Evolutionary conservation across 1,140 invertebrate genomes (phyloP).

Genomic region (Leptopilina boulardi): DNA sequence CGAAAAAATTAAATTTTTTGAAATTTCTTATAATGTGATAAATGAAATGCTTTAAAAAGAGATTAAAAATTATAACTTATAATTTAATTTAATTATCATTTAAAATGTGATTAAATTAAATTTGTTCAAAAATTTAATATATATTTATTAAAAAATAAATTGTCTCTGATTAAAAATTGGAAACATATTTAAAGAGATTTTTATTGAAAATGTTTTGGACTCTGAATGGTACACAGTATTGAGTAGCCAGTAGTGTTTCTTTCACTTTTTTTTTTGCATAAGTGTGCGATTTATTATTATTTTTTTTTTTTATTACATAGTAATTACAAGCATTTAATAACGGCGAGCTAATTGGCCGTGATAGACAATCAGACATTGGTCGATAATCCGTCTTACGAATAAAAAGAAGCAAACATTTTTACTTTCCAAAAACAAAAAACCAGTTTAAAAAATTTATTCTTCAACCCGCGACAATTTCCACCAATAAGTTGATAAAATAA

Average conservation of each 20-base stretch:
- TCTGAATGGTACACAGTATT: conserved; percentile 7
- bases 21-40: too few relatives aligned
- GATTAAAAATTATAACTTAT: too few relatives aligned
- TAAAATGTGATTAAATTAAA: too few relatives aligned
- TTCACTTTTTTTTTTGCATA: conserved; percentile 18
- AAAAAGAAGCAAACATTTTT: conserved; percentile 21
- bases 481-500: not conserved
- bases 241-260: conserved; percentile 7
- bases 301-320: conserved; percentile 47
- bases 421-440: not conserved
- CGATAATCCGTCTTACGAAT: not conserved
- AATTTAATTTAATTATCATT: too few relatives aligned
- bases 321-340: conserved; percentile 54
- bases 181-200: not conserved
- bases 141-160: not conserved
- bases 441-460: not conserved
- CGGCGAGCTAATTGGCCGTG: conserved; percentile 37
- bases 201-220: not conserved
- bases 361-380: conserved; percentile 14
- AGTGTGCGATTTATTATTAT: conserved; percentile 37
- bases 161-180: not conserved
- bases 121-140: too few relatives aligned
- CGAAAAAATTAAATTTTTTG: too few relatives aligned
- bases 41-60: too few relatives aligned
- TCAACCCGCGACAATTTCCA: too few relatives aligned